Conservation (phyloP, 2,888 invertebrate species). For the Alviniconcha strummeri region DNA sequence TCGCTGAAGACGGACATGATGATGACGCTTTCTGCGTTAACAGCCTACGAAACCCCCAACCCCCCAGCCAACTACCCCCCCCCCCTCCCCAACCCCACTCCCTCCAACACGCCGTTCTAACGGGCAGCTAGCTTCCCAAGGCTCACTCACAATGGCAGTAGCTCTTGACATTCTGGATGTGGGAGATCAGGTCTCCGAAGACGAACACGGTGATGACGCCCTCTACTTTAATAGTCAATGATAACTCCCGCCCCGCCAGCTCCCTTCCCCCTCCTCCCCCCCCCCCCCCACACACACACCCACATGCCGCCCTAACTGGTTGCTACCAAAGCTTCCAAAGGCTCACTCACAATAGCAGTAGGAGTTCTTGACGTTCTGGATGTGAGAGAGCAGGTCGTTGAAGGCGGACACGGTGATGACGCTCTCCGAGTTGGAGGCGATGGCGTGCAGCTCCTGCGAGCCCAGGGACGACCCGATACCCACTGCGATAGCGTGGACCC, state of each 20-base stretch:
- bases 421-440: slow-evolving; percentile 19
- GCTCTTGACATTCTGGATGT: too few relatives aligned
- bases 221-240: too few relatives aligned
- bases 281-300: not conserved
- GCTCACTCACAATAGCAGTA: slow-evolving; percentile 8
- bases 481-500: slow-evolving; percentile 26
- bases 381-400: slow-evolving; percentile 20
- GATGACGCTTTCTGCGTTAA: not conserved
- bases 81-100: not conserved
- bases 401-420: slow-evolving; percentile 26
- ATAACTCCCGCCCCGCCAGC: too few relatives aligned
- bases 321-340: not conserved
- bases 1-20: not conserved
- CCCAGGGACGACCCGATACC: slow-evolving; percentile 30
- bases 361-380: slow-evolving; percentile 18
- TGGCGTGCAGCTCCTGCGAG: slow-evolving; percentile 21
- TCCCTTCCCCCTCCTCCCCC: too few relatives aligned
- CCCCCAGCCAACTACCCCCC: not conserved
- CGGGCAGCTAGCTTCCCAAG: too few relatives aligned
- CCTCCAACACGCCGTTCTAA: not conserved
- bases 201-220: too few relatives aligned
- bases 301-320: not conserved
- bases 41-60: not conserved
- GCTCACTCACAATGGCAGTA: too few relatives aligned
- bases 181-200: too few relatives aligned